Evolutionary conservation across 2,113 vertebrate species (phyloP), one percentile per base, ranked within the genome.

Genomic region (Sitta europaea): DNA sequence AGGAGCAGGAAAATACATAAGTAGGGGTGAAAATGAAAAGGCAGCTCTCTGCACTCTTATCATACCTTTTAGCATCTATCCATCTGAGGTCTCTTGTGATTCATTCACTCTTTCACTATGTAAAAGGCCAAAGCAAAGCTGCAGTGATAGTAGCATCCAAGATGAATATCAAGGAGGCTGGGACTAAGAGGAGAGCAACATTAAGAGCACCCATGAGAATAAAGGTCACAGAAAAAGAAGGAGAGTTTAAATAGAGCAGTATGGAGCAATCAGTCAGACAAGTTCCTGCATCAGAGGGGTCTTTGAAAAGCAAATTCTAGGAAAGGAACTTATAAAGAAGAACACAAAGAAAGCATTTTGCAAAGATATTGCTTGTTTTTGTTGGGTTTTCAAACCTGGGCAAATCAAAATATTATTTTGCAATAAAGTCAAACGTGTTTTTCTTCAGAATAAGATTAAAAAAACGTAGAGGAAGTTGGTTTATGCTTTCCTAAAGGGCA

Each of bases 71-170:
- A 94, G 27, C 75, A 71, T 92, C 93, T 88, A 54, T 86, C 5
- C 0, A 45, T 94, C 88, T 91, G 74, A 79, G 53, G 36, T 70
- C 58, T 94, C 88, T 40, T 73, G 67, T 73, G 91, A 89, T 81
- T 84, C 92, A 86, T 84, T 96, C 91, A 82, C n/a, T 58, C 74
- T 62, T 92, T 83, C 48, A 29, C 68, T 66, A 65, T 70, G 43
- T 67, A 87, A 96, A 76, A 96, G 77, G 84, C 92, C 71, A 36
- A 94, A 90, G 58, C 70, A 29, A 62, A 92, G 23, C 43, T 95
- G 55, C 68, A 75, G 47, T 45, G n/a, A 29, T 81, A 72, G 75
- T 33, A 88, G 36, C 24, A 70, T 59, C 78, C 54, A 67, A 27
- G 23, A 89, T 66, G 87, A 95, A 92, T 96, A 91, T 82, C 81